phyloP scores from a whole-genome alignment of 1,140 invertebrate species.

The Planococcus citri region DNA sequence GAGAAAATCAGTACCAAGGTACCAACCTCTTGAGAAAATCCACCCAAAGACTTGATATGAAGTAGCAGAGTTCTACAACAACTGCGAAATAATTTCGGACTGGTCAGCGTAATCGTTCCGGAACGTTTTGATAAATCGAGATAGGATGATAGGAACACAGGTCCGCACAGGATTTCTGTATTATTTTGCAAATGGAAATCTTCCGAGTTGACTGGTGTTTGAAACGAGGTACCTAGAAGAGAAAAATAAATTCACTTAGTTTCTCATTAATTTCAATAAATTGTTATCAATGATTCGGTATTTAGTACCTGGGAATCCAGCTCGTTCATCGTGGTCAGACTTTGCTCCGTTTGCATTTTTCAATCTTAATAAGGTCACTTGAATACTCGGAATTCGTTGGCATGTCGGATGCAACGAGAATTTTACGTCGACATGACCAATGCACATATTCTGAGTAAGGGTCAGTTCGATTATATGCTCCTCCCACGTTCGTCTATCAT shows the following conservation, averaged over 20 bases:
- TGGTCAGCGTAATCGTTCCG: slow-evolving; percentile 71
- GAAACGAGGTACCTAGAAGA: slow-evolving; percentile 32
- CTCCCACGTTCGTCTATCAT: slow-evolving; percentile 63
- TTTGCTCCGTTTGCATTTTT: slow-evolving; percentile 27
- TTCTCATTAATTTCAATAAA: too few relatives aligned
- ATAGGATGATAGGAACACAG: slow-evolving; percentile 62
- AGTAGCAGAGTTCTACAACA: slow-evolving; percentile 67
- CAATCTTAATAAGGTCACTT: slow-evolving; percentile 74
- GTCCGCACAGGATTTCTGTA: slow-evolving; percentile 79
- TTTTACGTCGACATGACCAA: slow-evolving; percentile 77
- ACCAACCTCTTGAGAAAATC: not conserved
- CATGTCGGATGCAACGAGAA: slow-evolving; percentile 67
- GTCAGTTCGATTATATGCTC: slow-evolving; percentile 84
- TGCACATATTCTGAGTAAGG: slow-evolving; percentile 50
- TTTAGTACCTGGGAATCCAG: too few relatives aligned
- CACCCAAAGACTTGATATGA: slow-evolving; percentile 62
- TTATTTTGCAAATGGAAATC: slow-evolving; percentile 74
- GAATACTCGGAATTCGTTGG: slow-evolving; percentile 41
- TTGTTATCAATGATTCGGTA: too few relatives aligned
- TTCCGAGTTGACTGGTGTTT: slow-evolving; percentile 64
- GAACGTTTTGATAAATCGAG: slow-evolving; percentile 72
- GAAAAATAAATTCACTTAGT: not conserved
- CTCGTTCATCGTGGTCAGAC: slow-evolving; percentile 26
- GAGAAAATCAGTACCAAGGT: not conserved
- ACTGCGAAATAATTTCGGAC: slow-evolving; percentile 65